phyloP scores from a whole-genome alignment of 2,113 vertebrate species.

The Cyrtonyx montezumae region DNA sequence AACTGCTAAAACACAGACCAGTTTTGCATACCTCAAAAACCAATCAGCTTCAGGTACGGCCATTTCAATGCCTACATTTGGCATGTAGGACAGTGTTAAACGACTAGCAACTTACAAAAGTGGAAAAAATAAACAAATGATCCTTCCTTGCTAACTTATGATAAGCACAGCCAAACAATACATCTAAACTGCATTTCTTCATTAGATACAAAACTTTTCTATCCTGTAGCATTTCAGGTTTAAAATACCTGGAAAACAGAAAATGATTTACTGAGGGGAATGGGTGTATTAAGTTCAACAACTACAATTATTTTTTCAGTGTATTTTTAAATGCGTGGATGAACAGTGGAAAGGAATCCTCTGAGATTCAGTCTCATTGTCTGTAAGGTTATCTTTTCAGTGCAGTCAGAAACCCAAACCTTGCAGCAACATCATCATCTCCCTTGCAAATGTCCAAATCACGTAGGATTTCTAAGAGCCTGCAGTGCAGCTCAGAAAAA shows the following conservation, averaged over 20 bases:
- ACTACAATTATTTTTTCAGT: neutral
- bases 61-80: neutral
- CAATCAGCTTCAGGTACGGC: neutral
- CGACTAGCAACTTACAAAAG: conserved; percentile 6
- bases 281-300: neutral
- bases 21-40: neutral
- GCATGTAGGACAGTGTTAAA: neutral
- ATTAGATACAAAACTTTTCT: conserved; percentile 27
- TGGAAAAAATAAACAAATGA: neutral
- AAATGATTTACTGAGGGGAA: conserved; percentile 23
- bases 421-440: neutral
- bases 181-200: neutral
- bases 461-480: neutral
- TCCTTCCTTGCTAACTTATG: neutral
- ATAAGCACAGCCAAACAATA: neutral
- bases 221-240: conserved; percentile 16
- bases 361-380: neutral
- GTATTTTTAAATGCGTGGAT: neutral
- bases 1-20: neutral
- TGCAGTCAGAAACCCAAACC: neutral
- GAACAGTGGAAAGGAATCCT: neutral
- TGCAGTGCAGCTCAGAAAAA: neutral
- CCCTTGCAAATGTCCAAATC: neutral
- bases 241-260: conserved; percentile 57
- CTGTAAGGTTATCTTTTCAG: neutral